Conservation (phyloP, 2,797 vertebrate species). For the Sebastes umbrosus region DNA sequence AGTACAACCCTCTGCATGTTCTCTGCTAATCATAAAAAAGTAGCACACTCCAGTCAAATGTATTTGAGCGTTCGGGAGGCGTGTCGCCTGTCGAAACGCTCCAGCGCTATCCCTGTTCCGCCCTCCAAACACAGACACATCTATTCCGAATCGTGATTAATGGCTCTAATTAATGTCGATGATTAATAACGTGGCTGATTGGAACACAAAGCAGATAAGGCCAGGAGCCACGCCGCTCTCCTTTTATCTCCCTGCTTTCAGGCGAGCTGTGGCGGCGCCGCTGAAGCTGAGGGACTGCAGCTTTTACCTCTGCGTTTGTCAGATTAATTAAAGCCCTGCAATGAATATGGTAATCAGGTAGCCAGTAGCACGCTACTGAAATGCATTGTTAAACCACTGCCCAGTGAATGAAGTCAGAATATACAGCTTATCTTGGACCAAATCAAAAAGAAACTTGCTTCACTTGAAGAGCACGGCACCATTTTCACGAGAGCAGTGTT, state of each 20-base stretch:
- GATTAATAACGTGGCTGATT: conserved; percentile 82
- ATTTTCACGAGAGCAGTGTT: conserved; percentile 15
- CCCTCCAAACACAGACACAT: conserved; percentile 71
- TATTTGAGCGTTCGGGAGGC: conserved; percentile 50
- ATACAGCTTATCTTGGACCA: conserved; percentile 23
- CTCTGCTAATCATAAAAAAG: conserved; percentile 53
- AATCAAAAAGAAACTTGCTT: conserved; percentile 30
- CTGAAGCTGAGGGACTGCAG: conserved; percentile 60
- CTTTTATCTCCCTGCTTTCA: conserved; percentile 83
- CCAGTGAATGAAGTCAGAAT: conserved; percentile 36
- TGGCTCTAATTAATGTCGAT: conserved; percentile 83
- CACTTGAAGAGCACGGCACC: conserved; percentile 23
- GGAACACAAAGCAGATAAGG: conserved; percentile 81
- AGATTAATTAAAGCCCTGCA: conserved; percentile 80
- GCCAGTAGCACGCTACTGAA: conserved; percentile 33
- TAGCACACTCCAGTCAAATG: conserved; percentile 40
- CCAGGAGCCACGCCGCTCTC: conserved; percentile 70
- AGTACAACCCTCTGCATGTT: conserved; percentile 33
- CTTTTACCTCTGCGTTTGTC: conserved; percentile 78
- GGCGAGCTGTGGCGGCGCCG: conserved; percentile 57
- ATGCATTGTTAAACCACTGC: conserved; percentile 30
- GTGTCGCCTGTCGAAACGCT: conserved; percentile 63
- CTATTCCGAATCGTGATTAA: conserved; percentile 82
- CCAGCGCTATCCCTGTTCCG: conserved; percentile 53
- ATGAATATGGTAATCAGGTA: conserved; percentile 83